Conservation (phyloP, 2,113 vertebrate genomes). For the Sinocyclocheilus maitianheensis region DNA sequence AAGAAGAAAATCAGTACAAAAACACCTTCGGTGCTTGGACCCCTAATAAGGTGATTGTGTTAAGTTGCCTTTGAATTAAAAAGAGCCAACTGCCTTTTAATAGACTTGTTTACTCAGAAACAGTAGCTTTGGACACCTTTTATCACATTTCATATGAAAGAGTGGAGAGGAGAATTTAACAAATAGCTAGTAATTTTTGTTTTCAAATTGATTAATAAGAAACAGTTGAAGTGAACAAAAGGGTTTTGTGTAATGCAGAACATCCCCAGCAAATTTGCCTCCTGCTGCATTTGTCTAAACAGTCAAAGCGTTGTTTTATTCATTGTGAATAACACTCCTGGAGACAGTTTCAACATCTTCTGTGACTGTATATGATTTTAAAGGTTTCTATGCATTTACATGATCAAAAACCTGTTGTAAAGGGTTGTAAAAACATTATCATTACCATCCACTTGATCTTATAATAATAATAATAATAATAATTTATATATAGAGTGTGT, state of each 20-base stretch:
- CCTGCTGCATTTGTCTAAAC: constrained; percentile 1
- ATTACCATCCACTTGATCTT: background rate
- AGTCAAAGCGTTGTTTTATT: background rate
- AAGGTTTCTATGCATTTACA: background rate
- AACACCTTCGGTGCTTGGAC: too few relatives aligned
- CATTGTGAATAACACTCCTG: background rate
- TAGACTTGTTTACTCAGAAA: background rate
- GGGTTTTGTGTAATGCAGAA: background rate
- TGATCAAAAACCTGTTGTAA: background rate
- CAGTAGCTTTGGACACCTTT: background rate
- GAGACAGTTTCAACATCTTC: background rate
- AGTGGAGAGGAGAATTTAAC: background rate
- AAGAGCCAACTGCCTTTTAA: background rate
- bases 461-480: too few relatives aligned
- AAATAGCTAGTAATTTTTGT: background rate
- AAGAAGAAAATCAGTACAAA: too few relatives aligned
- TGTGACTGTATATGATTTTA: background rate
- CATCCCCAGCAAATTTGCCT: background rate
- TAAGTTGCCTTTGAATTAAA: background rate
- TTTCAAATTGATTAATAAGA: background rate
- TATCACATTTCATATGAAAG: background rate
- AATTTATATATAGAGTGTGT: too few relatives aligned
- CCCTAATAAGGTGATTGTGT: background rate
- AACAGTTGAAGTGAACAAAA: background rate
- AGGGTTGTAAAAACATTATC: background rate